A percentile compares a stretch with the other conserved stretches of the same genome.
Evolutionary conservation across 2,888 invertebrate species (phyloP).

Genomic region (Argynnis bischoffii): DNA sequence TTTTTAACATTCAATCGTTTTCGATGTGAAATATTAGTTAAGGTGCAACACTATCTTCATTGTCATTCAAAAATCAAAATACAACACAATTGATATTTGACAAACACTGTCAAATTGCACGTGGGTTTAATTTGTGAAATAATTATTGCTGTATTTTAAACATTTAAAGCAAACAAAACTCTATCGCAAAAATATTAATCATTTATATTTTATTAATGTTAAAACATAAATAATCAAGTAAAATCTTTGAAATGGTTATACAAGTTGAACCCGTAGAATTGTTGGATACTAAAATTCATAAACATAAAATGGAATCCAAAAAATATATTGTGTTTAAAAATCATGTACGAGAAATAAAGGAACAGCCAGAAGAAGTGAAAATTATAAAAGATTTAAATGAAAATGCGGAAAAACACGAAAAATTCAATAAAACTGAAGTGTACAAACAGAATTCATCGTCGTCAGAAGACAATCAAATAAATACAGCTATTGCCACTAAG

Average conservation of each 20-base stretch:
- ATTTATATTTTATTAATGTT: background rate
- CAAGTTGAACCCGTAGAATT: slow-evolving; percentile 6
- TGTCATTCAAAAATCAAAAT: too few species aligned
- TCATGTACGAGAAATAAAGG: slow-evolving; percentile 52
- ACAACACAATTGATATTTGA: background rate
- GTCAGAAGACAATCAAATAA: slow-evolving; percentile 17
- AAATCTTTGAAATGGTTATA: slow-evolving; percentile 45
- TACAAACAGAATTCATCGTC: slow-evolving; percentile 13
- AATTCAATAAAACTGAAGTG: slow-evolving; percentile 27
- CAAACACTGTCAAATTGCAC: background rate
- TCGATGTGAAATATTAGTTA: too few species aligned
- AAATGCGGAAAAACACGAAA: slow-evolving; percentile 33
- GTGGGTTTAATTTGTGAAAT: background rate
- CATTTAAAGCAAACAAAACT: too few species aligned
- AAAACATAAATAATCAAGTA: slow-evolving; percentile 10
- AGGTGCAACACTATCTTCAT: too few species aligned
- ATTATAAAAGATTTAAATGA: slow-evolving; percentile 19
- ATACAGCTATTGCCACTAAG: slow-evolving; percentile 47
- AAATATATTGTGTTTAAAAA: slow-evolving; percentile 57
- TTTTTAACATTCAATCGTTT: too few species aligned
- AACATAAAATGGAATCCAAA: slow-evolving; percentile 44
- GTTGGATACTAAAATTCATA: slow-evolving; percentile 33
- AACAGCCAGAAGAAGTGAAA: background rate
- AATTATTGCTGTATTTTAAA: background rate
- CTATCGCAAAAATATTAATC: background rate